Percentiles rank a stretch among this genome's conserved stretches.
phyloP scores from a whole-genome alignment of 2,113 vertebrate genomes.

The Steatornis caripensis region DNA sequence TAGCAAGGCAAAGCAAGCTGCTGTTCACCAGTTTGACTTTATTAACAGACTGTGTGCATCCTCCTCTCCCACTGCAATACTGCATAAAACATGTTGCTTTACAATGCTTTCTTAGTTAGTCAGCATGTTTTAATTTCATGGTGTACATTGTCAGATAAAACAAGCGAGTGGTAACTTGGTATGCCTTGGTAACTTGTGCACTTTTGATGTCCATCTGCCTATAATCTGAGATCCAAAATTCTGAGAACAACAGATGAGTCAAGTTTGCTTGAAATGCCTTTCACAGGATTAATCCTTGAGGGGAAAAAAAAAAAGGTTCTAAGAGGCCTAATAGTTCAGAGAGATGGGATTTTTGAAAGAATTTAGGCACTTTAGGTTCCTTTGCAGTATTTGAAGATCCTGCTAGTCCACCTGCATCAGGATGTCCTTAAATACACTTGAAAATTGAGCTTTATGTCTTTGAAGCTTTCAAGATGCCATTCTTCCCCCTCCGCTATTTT shows the following conservation, averaged over 20 bases:
- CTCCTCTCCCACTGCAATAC: background rate
- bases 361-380: background rate
- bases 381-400: background rate
- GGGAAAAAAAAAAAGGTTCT: background rate
- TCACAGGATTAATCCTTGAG: background rate
- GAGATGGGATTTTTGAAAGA: background rate
- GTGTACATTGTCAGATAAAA: background rate
- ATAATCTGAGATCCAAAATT: background rate
- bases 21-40: background rate
- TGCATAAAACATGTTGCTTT: background rate
- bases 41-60: background rate
- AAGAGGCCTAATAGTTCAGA: background rate
- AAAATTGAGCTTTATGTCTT: background rate
- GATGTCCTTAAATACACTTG: background rate
- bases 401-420: background rate
- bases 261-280: background rate
- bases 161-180: background rate
- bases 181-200: background rate
- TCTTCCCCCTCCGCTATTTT: background rate
- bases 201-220: slow-evolving; percentile 1
- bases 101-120: background rate
- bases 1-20: background rate
- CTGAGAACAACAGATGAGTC: background rate
- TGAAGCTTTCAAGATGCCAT: background rate
- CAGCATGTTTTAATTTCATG: background rate